phyloP scores from a whole-genome alignment of 1,140 invertebrate species.

The Drosophila lacertosa region DNA sequence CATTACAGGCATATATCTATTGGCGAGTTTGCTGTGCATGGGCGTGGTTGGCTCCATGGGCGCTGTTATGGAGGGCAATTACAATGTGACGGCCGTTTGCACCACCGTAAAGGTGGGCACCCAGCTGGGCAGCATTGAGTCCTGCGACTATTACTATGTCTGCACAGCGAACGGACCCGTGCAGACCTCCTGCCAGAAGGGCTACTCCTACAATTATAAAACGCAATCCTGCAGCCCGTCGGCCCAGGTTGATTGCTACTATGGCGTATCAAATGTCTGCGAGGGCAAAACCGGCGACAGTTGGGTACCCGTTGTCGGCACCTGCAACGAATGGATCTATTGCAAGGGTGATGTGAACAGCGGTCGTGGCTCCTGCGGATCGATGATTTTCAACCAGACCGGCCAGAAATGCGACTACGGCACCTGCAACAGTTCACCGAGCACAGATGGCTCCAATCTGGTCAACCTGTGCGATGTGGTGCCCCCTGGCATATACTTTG shows the following conservation, averaged over 20 bases:
- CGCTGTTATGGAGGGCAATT: conserved; percentile 50
- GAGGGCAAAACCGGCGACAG: not conserved
- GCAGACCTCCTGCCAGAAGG: conserved; percentile 12
- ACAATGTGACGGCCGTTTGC: conserved; percentile 63
- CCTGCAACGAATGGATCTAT: conserved; percentile 38
- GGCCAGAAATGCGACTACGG: conserved; percentile 15
- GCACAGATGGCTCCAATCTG: not conserved
- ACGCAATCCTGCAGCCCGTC: conserved; percentile 25
- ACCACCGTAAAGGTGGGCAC: conserved; percentile 34
- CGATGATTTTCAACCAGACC: conserved; percentile 2
- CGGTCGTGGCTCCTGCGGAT: conserved; percentile 13
- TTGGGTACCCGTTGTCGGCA: conserved; percentile 38
- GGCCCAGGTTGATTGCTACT: conserved; percentile 43
- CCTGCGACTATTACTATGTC: conserved; percentile 56
- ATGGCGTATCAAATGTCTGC: conserved; percentile 43
- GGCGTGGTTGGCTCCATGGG: conserved; percentile 38
- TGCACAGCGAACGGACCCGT: conserved; percentile 42
- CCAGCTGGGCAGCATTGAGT: conserved; percentile 43
- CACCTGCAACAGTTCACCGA: not conserved
- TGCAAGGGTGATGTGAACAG: not conserved
- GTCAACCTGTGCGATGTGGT: conserved; percentile 36
- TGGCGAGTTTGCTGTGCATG: conserved; percentile 49
- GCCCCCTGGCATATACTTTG: conserved; percentile 42
- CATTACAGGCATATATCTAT: conserved; percentile 43
- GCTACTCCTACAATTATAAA: conserved; percentile 47